Evolutionary conservation across 2,888 invertebrate genomes (phyloP), one percentile per base, ranked within the genome.

Genomic region (Cephus rjabovi): DNA sequence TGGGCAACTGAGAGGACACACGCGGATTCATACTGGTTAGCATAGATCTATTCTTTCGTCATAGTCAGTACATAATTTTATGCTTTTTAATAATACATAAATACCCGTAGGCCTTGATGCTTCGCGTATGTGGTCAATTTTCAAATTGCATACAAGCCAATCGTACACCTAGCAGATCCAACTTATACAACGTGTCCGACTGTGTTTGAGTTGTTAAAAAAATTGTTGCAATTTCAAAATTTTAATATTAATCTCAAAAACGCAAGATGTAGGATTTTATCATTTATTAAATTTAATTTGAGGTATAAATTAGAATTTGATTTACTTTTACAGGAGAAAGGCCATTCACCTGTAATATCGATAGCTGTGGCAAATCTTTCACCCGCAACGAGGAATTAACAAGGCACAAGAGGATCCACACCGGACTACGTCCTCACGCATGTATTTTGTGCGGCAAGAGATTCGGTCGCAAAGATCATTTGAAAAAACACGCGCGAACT

Each of bases 311-410:
- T 34, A 2, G 40, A 30, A n/a, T n/a, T 76, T 75, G 76, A 75
- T 80, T 73, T 84, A 70, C 69, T 56, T 73, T 91, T 91, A 11
- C 90, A 95, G 96, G 96, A 69, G 98, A 98, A 90, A 92, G 98
- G 76, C 98, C 98, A 0, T 98, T 96, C 89, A 96, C 96, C 85
- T 98, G 98, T 88, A 97, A 97, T 79, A 95, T 95, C 78, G 95
- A 95, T 82, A 95, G 95, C 74, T 98, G 98, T 89, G 96, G 96
- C 0, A 98, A 98, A 90, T 96, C 96, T 0, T 98, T 98, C 88
- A 98, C 98, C 0, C 94, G 98, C 83, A 98, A 98, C 91, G 98
- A 98, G 89, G 98, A 98, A 89, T 91, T 98, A 85, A 98, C 98
- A 0, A 93, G 98, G n/a, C 98, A 98, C 90, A 96, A 97, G 88